phyloP scores from a whole-genome alignment of 2,888 invertebrate genomes.

The Agrilus cyanescens region DNA sequence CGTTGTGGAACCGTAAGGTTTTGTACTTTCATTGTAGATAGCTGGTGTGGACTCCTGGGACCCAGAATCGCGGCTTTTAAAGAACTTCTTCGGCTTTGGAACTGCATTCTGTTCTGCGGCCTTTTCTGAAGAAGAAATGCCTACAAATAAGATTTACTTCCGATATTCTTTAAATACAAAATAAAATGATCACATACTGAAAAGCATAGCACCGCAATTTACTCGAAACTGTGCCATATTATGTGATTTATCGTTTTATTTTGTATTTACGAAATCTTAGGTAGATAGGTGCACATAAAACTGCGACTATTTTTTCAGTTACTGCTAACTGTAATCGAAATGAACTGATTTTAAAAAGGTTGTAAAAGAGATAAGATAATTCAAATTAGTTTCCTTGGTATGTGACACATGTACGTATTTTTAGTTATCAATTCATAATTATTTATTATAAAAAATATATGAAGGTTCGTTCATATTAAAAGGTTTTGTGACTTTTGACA shows the following conservation, averaged over 20 bases:
- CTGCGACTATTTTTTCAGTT: too few relatives aligned
- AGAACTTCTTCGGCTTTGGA: constrained; percentile 76
- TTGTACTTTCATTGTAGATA: constrained; percentile 21
- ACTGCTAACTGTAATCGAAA: too few relatives aligned
- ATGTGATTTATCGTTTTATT: neutral
- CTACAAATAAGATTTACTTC: neutral
- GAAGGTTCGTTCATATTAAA: too few relatives aligned
- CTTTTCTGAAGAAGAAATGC: too few relatives aligned
- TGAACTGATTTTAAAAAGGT: too few relatives aligned
- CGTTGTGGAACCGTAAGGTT: constrained; percentile 8
- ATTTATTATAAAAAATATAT: too few relatives aligned
- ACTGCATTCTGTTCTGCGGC: constrained; percentile 19
- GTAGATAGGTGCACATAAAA: too few relatives aligned
- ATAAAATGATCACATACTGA: neutral
- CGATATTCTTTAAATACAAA: neutral
- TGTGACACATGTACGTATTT: too few relatives aligned
- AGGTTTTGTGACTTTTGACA: too few relatives aligned
- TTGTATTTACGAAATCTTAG: neutral
- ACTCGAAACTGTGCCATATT: constrained; percentile 7
- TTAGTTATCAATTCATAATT: too few relatives aligned
- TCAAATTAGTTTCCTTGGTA: too few relatives aligned
- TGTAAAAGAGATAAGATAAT: too few relatives aligned
- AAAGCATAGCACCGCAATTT: neutral
- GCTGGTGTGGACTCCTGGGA: constrained; percentile 36
- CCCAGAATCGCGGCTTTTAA: constrained; percentile 71